Percentiles rank a stretch among this genome's conserved stretches.
Evolutionary conservation across 2,888 invertebrate genomes (phyloP).

Genomic region (Noctua fimbriata): DNA sequence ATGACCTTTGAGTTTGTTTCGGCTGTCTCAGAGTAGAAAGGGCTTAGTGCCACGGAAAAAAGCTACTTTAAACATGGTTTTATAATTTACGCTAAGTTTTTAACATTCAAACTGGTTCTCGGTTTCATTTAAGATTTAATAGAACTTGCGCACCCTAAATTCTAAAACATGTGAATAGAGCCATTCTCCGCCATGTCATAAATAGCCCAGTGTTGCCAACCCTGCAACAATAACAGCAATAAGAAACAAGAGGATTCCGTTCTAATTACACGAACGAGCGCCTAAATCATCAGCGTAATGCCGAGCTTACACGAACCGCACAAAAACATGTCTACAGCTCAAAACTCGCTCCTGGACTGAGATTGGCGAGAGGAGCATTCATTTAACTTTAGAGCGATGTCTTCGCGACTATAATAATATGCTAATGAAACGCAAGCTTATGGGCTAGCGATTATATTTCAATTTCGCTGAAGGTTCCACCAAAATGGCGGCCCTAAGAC

Average conservation of each 20-base stretch:
- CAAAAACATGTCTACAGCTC: conserved; percentile 34
- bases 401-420: conserved; percentile 64
- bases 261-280: conserved; percentile 52
- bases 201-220: conserved; percentile 11
- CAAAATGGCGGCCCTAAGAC: conserved; percentile 18
- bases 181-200: not conserved
- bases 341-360: not conserved
- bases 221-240: conserved; percentile 47
- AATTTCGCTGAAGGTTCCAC: conserved; percentile 56
- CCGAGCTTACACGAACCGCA: conserved; percentile 39
- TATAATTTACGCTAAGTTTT: not conserved
- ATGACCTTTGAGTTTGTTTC: no score
- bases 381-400: conserved; percentile 28
- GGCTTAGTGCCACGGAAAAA: not conserved
- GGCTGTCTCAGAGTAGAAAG: no score
- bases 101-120: not conserved
- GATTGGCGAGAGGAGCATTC: conserved; percentile 18
- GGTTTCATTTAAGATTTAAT: not conserved
- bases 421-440: conserved; percentile 66
- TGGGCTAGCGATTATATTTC: conserved; percentile 61
- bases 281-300: conserved; percentile 44
- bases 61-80: not conserved
- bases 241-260: conserved; percentile 55
- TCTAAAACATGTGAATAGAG: not conserved
- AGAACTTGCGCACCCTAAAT: not conserved